These are phyloP conservation scores for Aselliscus stoliczkanus DNA, from an alignment of 2,797 vertebrate genomes.

Conservation along the genomic window DNA sequence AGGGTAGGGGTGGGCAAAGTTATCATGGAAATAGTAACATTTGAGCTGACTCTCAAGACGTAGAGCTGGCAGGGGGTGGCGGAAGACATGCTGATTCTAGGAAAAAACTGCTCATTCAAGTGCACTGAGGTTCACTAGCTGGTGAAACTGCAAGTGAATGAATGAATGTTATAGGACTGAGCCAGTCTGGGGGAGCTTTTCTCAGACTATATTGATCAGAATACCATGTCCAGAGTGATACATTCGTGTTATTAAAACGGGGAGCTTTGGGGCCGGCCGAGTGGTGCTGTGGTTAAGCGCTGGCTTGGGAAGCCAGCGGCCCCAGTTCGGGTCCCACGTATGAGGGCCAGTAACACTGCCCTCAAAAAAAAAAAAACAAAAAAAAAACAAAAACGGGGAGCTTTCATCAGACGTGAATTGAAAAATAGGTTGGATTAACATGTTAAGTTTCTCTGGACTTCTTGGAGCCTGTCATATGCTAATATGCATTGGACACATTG, in stretches of 20 bases:
- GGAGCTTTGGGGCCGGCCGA: no score
- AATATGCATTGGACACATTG: background rate
- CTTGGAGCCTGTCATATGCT: background rate
- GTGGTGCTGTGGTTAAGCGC: no score
- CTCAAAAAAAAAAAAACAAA: no score
- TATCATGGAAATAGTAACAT: background rate
- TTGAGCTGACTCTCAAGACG: background rate
- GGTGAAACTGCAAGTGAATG: background rate
- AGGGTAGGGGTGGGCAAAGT: accelerated
- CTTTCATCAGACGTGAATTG: background rate
- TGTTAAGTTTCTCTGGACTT: background rate
- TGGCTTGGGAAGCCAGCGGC: no score
- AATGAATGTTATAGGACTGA: background rate
- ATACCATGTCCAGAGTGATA: background rate
- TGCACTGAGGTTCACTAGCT: background rate
- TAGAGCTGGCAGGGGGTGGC: accelerated
- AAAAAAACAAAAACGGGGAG: background rate
- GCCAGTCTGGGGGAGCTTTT: background rate
- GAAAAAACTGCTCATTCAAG: background rate
- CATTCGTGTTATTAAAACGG: background rate
- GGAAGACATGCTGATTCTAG: background rate
- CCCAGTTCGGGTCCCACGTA: no score
- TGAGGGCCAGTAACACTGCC: no score
- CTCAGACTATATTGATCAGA: background rate
- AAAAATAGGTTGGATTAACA: background rate